Base-by-base conservation (phyloP, 2,113 vertebrate species). In the Forbesichthys agassizii region DNA sequence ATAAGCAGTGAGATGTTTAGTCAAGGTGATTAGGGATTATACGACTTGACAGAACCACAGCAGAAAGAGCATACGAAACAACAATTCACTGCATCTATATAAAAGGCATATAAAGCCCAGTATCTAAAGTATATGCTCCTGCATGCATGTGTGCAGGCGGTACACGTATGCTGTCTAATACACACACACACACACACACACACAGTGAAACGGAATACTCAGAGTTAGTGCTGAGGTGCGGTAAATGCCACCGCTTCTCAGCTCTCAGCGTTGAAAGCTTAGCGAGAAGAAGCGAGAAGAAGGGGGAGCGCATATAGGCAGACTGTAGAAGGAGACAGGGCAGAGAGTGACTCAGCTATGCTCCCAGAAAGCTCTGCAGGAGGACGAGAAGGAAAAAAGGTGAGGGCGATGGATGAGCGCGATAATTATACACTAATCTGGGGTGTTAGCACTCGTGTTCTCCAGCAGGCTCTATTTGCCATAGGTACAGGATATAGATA, bases 21-120 rank as follows among this genome's bases (percentile, higher is more conserved):
- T 56, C 27, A 77, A 82, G 78, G 74, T 74, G 83, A 80, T 75
- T 75, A 77, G 80, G 69, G 77, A 86, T 84, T 80, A 77, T 77
- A 67, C 51, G 68, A 70, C 61, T 68, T 78, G 79, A 80, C 74
- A 80, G 27, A 27, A 67, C 59, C 64, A 68, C 46, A 68, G 53
- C 79, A 63, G 66, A 55, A 78, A 61, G 53, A 78, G 79, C 64
- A 18, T 66, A 49, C 55, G 71, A 78, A 81, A 83, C 78, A n/a
- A 18, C 16, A 56, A 61, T 77, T 64, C 36, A 20, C 9, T 48
- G 54, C 59, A 71, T 48, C 64, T 68, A 58, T 9, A 72, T 67
- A 70, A 70, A 27, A 27, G 2, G 1, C 27, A 27, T 27, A 27
- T 69, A 57, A 18, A 51, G 61, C 13, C 49, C 51, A 57, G 36